Percentiles rank a stretch among this genome's conserved stretches.
Conservation (phyloP, 2,888 invertebrate genomes). For the Chouioia cunea region DNA sequence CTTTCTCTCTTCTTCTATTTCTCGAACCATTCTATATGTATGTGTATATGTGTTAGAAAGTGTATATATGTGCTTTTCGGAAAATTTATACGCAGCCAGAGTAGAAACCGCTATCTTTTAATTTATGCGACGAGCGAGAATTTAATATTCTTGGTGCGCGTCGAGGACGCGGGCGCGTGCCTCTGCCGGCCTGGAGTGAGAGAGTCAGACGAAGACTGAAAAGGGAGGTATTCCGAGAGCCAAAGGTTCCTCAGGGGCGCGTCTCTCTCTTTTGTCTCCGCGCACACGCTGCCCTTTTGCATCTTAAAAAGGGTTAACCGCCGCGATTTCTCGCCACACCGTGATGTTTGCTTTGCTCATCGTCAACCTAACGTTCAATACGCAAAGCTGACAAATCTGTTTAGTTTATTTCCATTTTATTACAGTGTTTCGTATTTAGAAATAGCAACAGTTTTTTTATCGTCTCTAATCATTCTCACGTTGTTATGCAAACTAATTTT, state of each 20-base stretch:
- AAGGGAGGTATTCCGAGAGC: constrained; percentile 23
- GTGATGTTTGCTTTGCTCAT: no score
- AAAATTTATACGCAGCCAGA: constrained; percentile 59
- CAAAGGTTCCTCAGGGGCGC: constrained; percentile 56
- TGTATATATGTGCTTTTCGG: constrained; percentile 28
- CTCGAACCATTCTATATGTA: not conserved
- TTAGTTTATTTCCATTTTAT: no score
- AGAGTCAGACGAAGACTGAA: not conserved
- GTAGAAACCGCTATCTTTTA: constrained; percentile 65
- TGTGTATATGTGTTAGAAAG: not conserved
- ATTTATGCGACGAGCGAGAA: constrained; percentile 65
- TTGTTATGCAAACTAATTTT: no score
- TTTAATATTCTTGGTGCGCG: constrained; percentile 66
- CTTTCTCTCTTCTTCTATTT: not conserved
- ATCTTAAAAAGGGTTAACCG: constrained; percentile 60
- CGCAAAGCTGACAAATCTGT: no score
- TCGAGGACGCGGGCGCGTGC: constrained; percentile 56
- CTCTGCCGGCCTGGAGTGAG: no score
- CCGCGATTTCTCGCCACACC: constrained; percentile 19
- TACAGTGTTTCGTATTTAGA: no score
- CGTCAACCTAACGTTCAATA: no score
- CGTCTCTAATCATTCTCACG: no score
- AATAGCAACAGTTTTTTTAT: no score
- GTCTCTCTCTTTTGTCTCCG: constrained; percentile 47
- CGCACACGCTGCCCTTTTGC: constrained; percentile 52